These are phyloP conservation scores for Portunus trituberculatus DNA, from an alignment of 1,140 invertebrate species.

Conservation along the genomic window DNA sequence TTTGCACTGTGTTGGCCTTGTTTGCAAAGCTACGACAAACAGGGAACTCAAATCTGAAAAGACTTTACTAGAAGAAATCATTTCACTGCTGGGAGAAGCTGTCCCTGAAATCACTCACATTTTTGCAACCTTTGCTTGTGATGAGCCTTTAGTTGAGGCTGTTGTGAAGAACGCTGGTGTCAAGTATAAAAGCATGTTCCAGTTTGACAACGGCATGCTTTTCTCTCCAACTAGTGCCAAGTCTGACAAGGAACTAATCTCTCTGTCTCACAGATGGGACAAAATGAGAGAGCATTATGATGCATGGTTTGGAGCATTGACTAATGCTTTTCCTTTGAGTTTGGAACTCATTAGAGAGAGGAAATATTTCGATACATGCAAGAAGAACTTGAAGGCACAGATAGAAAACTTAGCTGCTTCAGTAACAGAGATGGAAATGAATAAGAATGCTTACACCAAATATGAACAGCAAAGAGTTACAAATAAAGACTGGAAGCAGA, in stretches of 20 bases:
- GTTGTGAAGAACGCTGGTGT: constrained; percentile 61
- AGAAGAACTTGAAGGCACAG: constrained; percentile 31
- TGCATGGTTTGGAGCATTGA: constrained; percentile 33
- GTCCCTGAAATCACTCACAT: constrained; percentile 61
- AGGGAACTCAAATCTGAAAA: constrained; percentile 55
- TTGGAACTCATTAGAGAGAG: constrained; percentile 53
- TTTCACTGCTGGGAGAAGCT: constrained; percentile 52
- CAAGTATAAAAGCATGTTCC: constrained; percentile 54
- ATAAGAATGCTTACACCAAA: constrained; percentile 53
- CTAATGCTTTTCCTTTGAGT: constrained; percentile 38
- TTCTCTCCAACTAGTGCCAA: background rate
- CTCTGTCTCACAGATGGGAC: constrained; percentile 34
- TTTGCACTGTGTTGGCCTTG: constrained; percentile 60
- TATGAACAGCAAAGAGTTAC: constrained; percentile 61
- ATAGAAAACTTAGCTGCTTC: constrained; percentile 46
- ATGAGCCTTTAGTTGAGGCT: constrained; percentile 60
- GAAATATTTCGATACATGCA: constrained; percentile 49
- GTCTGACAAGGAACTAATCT: background rate
- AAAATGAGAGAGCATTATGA: constrained; percentile 59
- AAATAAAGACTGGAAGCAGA: constrained; percentile 52
- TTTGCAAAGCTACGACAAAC: constrained; percentile 58
- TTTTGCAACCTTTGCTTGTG: constrained; percentile 64
- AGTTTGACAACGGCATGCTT: constrained; percentile 63
- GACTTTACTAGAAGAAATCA: constrained; percentile 56
- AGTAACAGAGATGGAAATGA: constrained; percentile 40